Conservation (phyloP, 2,113 vertebrate species). For the Otolemur garnettii region DNA sequence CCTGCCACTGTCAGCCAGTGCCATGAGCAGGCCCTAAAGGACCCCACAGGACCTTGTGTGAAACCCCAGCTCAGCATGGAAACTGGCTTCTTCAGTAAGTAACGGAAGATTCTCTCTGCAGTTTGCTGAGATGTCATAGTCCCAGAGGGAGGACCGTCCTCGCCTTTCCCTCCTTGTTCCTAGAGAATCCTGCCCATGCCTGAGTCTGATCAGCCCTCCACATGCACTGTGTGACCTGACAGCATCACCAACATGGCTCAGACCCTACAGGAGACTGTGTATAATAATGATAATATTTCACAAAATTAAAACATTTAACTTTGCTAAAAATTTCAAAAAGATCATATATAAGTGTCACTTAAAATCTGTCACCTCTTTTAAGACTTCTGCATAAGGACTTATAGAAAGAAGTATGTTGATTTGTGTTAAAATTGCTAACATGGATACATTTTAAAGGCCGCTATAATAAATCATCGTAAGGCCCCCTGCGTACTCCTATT, state of each 20-base stretch:
- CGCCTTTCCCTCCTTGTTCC: background rate
- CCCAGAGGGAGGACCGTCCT: too few species aligned
- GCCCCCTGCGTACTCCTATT: background rate
- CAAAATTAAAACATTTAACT: background rate
- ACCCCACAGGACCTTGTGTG: background rate
- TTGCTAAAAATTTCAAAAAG: background rate
- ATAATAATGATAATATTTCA: background rate
- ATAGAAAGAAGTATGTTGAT: background rate
- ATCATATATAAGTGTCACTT: background rate
- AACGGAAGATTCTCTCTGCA: background rate
- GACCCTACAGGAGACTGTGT: too few species aligned
- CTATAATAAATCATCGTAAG: background rate
- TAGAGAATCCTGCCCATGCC: accelerated
- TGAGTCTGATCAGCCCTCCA: too few species aligned
- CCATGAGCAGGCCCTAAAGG: background rate
- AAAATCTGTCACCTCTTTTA: background rate
- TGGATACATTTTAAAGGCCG: background rate
- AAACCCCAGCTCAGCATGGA: accelerated
- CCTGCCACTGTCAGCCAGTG: background rate
- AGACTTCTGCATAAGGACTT: background rate
- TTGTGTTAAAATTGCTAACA: background rate
- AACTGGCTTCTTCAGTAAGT: background rate
- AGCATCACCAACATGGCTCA: background rate
- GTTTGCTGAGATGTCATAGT: background rate
- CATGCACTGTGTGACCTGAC: background rate